phyloP scores from a whole-genome alignment of 2,888 invertebrate species.

The Phalera bucephala region DNA sequence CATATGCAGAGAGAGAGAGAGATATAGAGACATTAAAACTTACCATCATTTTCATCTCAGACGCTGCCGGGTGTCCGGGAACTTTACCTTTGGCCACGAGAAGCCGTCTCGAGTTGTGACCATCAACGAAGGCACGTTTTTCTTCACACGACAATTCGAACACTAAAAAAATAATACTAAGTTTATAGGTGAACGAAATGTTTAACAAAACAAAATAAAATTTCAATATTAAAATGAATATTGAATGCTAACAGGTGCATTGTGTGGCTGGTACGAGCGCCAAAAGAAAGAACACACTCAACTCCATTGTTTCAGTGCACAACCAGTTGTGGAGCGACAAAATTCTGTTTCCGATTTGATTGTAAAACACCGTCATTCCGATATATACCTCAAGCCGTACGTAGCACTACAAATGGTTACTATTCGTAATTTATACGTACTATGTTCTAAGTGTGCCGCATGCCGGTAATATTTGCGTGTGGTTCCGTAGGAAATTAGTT shows the following conservation, averaged over 20 bases:
- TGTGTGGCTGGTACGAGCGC: slow-evolving; percentile 31
- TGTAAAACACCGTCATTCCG: slow-evolving; percentile 18
- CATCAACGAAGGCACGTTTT: slow-evolving; percentile 39
- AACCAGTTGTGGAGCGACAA: not conserved
- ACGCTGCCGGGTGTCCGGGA: slow-evolving; percentile 40
- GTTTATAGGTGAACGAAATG: not conserved
- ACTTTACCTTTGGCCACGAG: slow-evolving; percentile 37
- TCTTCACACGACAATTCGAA: slow-evolving; percentile 32
- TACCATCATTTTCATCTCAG: slow-evolving; percentile 48
- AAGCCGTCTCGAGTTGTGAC: slow-evolving; percentile 42
- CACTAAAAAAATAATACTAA: slow-evolving; percentile 31
- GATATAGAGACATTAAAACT: too few relatives aligned
- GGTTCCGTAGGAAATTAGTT: too few relatives aligned
- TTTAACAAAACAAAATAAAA: not conserved
- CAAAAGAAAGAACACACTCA: slow-evolving; percentile 43
- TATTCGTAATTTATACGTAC: not conserved
- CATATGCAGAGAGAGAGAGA: too few relatives aligned
- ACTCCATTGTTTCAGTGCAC: slow-evolving; percentile 44
- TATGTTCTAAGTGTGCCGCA: too few relatives aligned
- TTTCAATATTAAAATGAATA: not conserved
- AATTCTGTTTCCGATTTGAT: slow-evolving; percentile 20
- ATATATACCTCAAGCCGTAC: slow-evolving; percentile 25
- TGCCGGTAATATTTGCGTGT: too few relatives aligned
- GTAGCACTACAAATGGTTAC: slow-evolving; percentile 7
- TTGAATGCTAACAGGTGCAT: slow-evolving; percentile 40